Percentiles rank a stretch among this genome's conserved stretches.
phyloP scores from a whole-genome alignment of 2,797 vertebrate genomes.

The Heterohyrax brucei region DNA sequence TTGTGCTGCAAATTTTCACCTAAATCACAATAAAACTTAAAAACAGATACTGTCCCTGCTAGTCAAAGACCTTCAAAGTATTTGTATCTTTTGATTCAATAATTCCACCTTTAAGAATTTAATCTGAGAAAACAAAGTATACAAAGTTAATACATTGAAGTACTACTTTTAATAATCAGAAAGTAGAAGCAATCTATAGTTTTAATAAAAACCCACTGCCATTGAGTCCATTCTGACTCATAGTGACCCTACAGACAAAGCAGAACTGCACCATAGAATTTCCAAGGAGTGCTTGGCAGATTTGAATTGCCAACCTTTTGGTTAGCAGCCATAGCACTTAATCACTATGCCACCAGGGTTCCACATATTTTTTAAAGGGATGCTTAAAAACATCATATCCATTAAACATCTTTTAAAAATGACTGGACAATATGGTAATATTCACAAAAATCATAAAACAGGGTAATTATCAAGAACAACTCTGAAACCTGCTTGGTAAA shows the following conservation, averaged over 20 bases:
- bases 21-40: too few relatives aligned
- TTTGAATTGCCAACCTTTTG: too few relatives aligned
- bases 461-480: background rate
- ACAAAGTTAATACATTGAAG: background rate
- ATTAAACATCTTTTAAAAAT: slow-evolving; percentile 17
- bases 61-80: background rate
- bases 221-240: too few relatives aligned
- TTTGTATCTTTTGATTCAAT: background rate
- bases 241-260: too few relatives aligned
- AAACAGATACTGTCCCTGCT: background rate
- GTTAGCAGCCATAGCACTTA: too few relatives aligned
- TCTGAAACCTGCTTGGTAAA: background rate
- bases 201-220: background rate
- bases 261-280: too few relatives aligned
- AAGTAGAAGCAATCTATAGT: slow-evolving; percentile 6
- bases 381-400: background rate
- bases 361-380: background rate
- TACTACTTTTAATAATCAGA: background rate
- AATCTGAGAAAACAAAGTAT: slow-evolving; percentile 34
- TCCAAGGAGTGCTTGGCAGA: too few relatives aligned
- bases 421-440: background rate
- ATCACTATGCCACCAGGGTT: too few relatives aligned
- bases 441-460: background rate
- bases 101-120: slow-evolving; percentile 16
- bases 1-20: too few relatives aligned